These are phyloP conservation scores for Clarias pachynema DNA, from an alignment of 2,797 vertebrate genomes.

Conservation along the genomic window DNA sequence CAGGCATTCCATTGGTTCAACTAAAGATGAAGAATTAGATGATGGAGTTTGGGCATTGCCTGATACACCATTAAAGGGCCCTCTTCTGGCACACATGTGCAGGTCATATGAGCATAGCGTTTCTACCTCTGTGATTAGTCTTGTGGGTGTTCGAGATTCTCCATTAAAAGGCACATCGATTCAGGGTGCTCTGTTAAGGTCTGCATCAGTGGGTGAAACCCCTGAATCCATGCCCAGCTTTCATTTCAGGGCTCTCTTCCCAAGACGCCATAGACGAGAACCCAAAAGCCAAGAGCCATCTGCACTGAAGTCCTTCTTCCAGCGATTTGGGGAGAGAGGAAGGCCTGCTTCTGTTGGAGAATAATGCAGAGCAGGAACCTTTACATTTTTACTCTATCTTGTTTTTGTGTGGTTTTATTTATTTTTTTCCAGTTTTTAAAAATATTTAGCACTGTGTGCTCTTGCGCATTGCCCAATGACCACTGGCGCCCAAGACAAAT, in stretches of 20 bases:
- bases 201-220: slow-evolving; percentile 62
- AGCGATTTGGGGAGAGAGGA: slow-evolving; percentile 68
- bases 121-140: slow-evolving; percentile 29
- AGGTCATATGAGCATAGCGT: slow-evolving; percentile 42
- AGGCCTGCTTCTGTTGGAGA: slow-evolving; percentile 61
- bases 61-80: slow-evolving; percentile 47
- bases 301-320: slow-evolving; percentile 73
- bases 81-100: slow-evolving; percentile 30
- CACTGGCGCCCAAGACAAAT: slow-evolving; percentile 63
- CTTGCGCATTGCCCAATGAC: slow-evolving; percentile 38
- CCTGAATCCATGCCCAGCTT: slow-evolving; percentile 52
- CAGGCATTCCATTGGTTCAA: slow-evolving; percentile 47
- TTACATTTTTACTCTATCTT: background rate
- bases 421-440: background rate
- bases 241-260: slow-evolving; percentile 68
- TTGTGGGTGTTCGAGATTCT: slow-evolving; percentile 15
- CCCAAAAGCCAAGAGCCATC: slow-evolving; percentile 55
- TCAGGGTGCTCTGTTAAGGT: slow-evolving; percentile 51
- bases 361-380: slow-evolving; percentile 35
- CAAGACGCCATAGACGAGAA: slow-evolving; percentile 52
- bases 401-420: background rate
- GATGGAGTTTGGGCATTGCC: slow-evolving; percentile 63
- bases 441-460: slow-evolving; percentile 25
- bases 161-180: slow-evolving; percentile 55
- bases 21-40: slow-evolving; percentile 53